phyloP scores from a whole-genome alignment of 2,888 invertebrate species.

The Agrotis ipsilon region DNA sequence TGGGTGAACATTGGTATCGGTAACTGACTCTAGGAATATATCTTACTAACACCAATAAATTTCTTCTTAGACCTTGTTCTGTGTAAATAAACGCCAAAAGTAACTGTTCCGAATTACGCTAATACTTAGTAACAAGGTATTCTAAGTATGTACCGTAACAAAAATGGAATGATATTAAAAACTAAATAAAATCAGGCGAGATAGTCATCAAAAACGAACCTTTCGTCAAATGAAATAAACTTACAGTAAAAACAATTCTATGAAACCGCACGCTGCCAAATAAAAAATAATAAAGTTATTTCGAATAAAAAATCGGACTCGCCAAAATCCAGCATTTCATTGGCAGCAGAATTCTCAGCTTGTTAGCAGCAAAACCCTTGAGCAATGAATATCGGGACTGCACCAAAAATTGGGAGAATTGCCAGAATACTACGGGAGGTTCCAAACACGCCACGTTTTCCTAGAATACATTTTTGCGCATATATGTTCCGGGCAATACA shows the following conservation, averaged over 20 bases:
- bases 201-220: not conserved
- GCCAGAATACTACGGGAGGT: conserved; percentile 41
- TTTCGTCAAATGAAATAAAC: not conserved
- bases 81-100: not conserved
- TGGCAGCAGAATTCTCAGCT: conserved; percentile 23
- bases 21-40: no score
- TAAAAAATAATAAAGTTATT: not conserved
- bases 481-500: conserved; percentile 12
- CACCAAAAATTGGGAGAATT: conserved; percentile 50
- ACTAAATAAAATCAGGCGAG: no score
- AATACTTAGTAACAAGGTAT: no score
- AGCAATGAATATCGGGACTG: conserved; percentile 25
- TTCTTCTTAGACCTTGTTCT: not conserved
- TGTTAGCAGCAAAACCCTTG: conserved; percentile 38
- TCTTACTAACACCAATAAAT: not conserved
- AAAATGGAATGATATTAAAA: no score
- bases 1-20: not conserved
- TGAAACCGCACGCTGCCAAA: not conserved
- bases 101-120: no score
- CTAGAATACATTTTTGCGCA: no score
- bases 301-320: conserved; percentile 1
- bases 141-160: no score
- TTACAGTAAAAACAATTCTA: not conserved
- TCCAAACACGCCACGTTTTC: conserved; percentile 32
- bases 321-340: conserved; percentile 10